Conservation (phyloP, 2,797 vertebrate genomes). For the Hoplostethus mediterraneus region DNA sequence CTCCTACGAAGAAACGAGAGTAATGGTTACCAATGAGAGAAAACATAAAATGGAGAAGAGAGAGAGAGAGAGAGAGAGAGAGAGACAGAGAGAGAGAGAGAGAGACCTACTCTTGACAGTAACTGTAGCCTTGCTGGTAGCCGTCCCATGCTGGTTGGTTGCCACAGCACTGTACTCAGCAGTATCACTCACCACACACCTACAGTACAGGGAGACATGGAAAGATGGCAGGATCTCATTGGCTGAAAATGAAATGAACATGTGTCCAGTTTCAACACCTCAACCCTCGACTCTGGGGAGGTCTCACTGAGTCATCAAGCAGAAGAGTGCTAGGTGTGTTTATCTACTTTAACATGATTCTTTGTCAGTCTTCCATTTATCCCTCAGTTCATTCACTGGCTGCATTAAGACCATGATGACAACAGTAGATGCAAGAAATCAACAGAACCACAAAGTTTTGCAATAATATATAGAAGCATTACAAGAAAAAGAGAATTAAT, state of each 20-base stretch:
- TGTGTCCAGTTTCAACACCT: no score
- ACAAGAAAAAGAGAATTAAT: no score
- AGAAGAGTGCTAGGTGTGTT: no score
- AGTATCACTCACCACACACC: conserved; percentile 91
- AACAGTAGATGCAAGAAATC: no score
- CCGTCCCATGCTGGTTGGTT: conserved; percentile 90
- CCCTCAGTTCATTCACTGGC: no score
- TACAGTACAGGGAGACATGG: conserved; percentile 52
- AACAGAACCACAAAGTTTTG: no score
- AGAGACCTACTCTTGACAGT: conserved; percentile 89
- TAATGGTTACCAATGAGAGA: neutral
- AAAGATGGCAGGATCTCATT: neutral
- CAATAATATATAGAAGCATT: neutral
- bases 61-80: conserved; percentile 2
- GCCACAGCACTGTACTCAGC: conserved; percentile 95
- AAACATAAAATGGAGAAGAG: neutral
- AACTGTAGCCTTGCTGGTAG: conserved; percentile 89
- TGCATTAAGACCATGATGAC: no score
- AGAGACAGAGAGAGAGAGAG: neutral
- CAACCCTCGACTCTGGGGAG: no score
- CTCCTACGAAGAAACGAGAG: conserved; percentile 59
- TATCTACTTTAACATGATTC: no score
- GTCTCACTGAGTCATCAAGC: no score
- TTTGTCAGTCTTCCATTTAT: no score
- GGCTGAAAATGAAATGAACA: neutral